Conservation (phyloP, 2,113 vertebrate species). For the Microcebus ravelobensis region DNA sequence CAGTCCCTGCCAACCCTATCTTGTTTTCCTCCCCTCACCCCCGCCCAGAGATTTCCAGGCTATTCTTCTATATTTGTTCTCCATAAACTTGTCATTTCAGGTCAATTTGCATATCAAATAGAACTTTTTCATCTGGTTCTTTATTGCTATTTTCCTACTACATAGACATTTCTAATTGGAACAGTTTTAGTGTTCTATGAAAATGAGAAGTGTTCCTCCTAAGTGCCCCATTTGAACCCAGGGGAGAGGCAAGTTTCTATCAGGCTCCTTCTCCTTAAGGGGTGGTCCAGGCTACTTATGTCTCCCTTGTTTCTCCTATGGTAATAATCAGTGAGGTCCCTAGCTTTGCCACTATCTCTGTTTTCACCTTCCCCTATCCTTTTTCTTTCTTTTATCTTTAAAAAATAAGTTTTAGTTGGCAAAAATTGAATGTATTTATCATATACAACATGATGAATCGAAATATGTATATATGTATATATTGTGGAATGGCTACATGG, state of each 20-base stretch:
- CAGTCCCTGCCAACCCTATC: neutral
- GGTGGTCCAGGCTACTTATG: neutral
- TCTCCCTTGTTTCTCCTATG: neutral
- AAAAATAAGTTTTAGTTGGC: too few species aligned
- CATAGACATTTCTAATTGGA: neutral
- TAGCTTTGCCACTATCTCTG: neutral
- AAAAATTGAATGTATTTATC: too few species aligned
- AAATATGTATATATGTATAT: too few species aligned
- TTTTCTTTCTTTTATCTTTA: too few species aligned
- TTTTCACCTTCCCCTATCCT: neutral
- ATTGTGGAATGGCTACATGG: too few species aligned
- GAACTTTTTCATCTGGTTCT: neutral
- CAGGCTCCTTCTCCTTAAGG: neutral
- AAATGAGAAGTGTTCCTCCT: neutral
- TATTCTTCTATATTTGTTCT: conserved; percentile 7
- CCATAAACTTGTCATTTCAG: neutral
- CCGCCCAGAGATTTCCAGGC: neutral
- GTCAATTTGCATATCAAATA: neutral
- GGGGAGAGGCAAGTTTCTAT: neutral
- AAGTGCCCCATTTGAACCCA: neutral
- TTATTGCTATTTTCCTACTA: neutral
- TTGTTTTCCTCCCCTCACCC: neutral
- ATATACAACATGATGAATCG: too few species aligned
- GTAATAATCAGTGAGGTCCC: neutral
- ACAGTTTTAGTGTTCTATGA: neutral